Base-by-base conservation (phyloP, 2,888 invertebrate genomes). In the Ophion costatus region DNA sequence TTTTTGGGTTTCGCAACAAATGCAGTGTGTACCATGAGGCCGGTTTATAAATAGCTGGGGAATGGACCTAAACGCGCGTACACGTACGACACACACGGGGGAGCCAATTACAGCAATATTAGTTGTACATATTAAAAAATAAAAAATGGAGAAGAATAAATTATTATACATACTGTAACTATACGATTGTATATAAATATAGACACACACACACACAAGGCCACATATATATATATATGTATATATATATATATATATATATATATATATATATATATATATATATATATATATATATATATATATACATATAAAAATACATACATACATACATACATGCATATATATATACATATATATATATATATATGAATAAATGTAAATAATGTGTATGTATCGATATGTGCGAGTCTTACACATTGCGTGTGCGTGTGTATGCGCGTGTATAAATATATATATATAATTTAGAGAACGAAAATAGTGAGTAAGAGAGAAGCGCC, bases 61-160 rank as follows among this genome's bases (percentile, higher is more conserved):
- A 70, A 85, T 85, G 85, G 85, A 85, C 85, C 85, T 85, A 82
- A 85, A 83, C 80, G 85, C 88, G 87, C 87, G 86, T 88, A 89
- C 84, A 90, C 88, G 87, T 86, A 88, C 84, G 91, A 89, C 90
- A 90, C 90, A 90, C 89, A 88, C 87, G 88, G 86, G 89, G 86
- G 89, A 92, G 92, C 91, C 92, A 92, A 93, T 22, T 22, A 92
- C 90, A 93, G 93, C 93, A 93, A 93, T 93, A 93, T 90, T 93
- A 93, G 91, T 88, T 93, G 92, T 93, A 93, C 90, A 93, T 92
- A 92, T 84, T 89, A 22, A 71, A 66, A 17, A 64, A 10, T 2
- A 69, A 69, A 69, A 79, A 77, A 51, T 5, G 51, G 17, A 24
- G n/a, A 22, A 45, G 9, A 78, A 67, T 59, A 66, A 84, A 76